Base-by-base conservation (phyloP, 2,113 vertebrate species). In the Gopherus flavomarginatus region DNA sequence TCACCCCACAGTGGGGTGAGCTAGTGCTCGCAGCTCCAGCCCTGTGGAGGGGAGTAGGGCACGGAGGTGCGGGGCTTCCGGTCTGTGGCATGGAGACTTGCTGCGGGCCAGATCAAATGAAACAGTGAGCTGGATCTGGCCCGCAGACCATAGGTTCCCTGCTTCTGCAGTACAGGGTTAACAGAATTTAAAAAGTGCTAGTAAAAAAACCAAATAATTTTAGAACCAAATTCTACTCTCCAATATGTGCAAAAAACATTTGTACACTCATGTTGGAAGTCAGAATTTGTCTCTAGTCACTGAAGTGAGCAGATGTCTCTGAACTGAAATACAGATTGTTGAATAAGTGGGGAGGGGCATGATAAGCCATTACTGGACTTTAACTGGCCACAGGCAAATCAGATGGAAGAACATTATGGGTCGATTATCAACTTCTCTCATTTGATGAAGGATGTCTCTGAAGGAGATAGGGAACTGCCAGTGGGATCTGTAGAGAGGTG, bases 381-480 rank as follows among this genome's bases (percentile, higher is more conserved):
- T 6, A 31, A 31, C 78, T 56, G 31, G 29, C 47, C 11, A 8
- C 24, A 22, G 49, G 77, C 27, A 38, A 16, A 38, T 49, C 35
- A 72, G 52, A 3, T n/a, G 47, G 19, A 56, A 38, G 50, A 53
- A 89, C 4, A n/a, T 75, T 77, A 3, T 12, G 31, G 42, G 5
- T 38, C 22, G 19, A n/a, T 53, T 42, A 27, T 27, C 69, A 29
- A 22, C 14, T 31, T 35, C n/a, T 19, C 38, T 26, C 26, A 35
- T 59, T 50, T 5, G 84, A 13, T 44, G 69, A 31, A 62, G 57
- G 57, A 29, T 62, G 57, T 62, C 12, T 29, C 57, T 62, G 52
- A 16, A 21, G 26, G n/a, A 3, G 2, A 72, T 26, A 7, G 65
- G 29, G 52, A 0, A 0, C 0, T 2, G 77, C 2, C 1, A 77